Evolutionary conservation across 2,888 invertebrate species (phyloP).

Genomic region (Polymixis flavicincta): DNA sequence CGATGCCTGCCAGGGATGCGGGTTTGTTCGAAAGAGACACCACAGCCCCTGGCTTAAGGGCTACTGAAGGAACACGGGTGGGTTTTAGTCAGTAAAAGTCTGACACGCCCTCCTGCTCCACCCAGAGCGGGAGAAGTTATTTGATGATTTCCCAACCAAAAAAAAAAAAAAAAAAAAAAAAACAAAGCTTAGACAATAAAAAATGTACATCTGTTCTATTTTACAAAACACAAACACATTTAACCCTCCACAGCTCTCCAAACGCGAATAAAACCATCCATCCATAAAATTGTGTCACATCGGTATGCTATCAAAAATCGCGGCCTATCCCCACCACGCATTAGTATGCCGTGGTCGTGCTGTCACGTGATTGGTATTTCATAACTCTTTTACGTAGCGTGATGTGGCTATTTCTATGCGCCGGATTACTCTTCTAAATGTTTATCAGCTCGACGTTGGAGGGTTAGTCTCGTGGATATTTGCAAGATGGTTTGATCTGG

Average conservation of each 20-base stretch:
- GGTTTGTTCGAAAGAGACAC: too few relatives aligned
- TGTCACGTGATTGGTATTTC: slow-evolving; percentile 69
- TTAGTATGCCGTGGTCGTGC: slow-evolving; percentile 59
- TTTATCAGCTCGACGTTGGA: slow-evolving; percentile 54
- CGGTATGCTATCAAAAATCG: slow-evolving; percentile 53
- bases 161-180: too few relatives aligned
- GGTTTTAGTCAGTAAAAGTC: too few relatives aligned
- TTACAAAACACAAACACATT: slow-evolving; percentile 26
- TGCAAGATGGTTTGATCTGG: slow-evolving; percentile 43
- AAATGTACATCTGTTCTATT: neutral
- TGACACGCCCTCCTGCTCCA: too few relatives aligned
- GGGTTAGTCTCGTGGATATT: slow-evolving; percentile 29
- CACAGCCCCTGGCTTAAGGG: too few relatives aligned
- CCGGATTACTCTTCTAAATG: slow-evolving; percentile 54
- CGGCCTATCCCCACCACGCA: slow-evolving; percentile 32
- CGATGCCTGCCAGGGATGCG: too few relatives aligned
- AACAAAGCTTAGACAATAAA: too few relatives aligned
- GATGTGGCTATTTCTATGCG: slow-evolving; percentile 63
- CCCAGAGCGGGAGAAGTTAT: too few relatives aligned
- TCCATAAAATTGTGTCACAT: slow-evolving; percentile 60
- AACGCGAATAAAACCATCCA: slow-evolving; percentile 40
- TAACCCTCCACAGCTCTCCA: slow-evolving; percentile 13
- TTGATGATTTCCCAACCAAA: too few relatives aligned
- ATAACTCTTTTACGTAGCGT: slow-evolving; percentile 59
- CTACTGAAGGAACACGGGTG: too few relatives aligned